Base-by-base conservation (phyloP, 2,888 invertebrate genomes). In the Lacanobia oleracea region DNA sequence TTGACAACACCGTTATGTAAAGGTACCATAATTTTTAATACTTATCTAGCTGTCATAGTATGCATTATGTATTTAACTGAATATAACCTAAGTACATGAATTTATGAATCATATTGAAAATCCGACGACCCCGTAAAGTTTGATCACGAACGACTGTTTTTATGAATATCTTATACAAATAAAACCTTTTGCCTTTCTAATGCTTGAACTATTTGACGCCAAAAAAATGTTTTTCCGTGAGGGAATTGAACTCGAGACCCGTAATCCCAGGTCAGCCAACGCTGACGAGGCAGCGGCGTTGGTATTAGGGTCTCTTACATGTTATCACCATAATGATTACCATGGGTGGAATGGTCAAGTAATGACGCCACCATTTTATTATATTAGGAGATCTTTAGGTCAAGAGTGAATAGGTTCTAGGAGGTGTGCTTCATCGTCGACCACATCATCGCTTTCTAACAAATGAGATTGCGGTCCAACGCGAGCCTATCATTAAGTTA, bases 81-180 rank as follows among this genome's bases (percentile, higher is more conserved):
- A 53, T 53, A 3, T 12, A 40, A 3, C 2, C 2, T 8, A n/a
- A n/a, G n/a, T n/a, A n/a, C 18, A 21, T 18, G 8, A 74, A 63
- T 50, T n/a, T 51, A 45, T 51, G 3, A 37, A 51, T 57, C 43
- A 23, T 50, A 50, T 53, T 14, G 45, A 53, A 76, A 59, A 67
- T 48, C 9, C 53, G 51, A 37, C 48, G 43, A 57, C 50, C 23
- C n/a, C n/a, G 50, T 65, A 48, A 65, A 75, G 23, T 73, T 67
- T 57, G 56, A 76, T 76, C 10, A 67, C 56, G 50, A 37, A 56
- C 40, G 21, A 37, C 56, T 66, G 23, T 75, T 73, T 72, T 75
- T 75, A 75, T 75, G 76, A 73, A 73, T 57, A 50, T 75, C 43
- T 72, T 66, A 50, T 33, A 72, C 56, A 72, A 66, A 66, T 72